Conservation (phyloP, 30 jellyfish, hydroid and myxozoan species). For the Pseudorhiza aurosa region DNA sequence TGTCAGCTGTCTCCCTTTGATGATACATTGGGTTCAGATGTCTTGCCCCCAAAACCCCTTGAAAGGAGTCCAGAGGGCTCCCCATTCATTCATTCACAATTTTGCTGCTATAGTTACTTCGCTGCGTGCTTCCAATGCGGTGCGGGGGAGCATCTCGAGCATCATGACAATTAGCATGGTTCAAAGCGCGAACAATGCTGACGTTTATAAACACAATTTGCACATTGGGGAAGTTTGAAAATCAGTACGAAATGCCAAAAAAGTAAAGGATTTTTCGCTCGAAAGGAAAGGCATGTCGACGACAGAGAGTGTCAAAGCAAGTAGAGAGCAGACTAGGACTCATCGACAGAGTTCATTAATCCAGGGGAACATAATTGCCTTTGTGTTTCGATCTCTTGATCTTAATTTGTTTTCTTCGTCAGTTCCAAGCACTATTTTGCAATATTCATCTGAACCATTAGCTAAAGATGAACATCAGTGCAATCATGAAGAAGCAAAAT, state of each 20-base stretch:
- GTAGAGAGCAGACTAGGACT: slow-evolving; percentile 44
- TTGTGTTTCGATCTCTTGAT: slow-evolving; percentile 62
- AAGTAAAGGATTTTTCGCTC: no score
- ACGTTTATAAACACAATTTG: neutral
- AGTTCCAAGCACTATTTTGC: slow-evolving; percentile 4
- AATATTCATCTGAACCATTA: neutral
- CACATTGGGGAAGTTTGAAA: neutral
- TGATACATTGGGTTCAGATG: no score
- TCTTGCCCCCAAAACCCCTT: no score
- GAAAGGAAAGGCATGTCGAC: slow-evolving; percentile 27
- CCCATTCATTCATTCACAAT: neutral
- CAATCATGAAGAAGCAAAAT: neutral
- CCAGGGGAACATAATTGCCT: slow-evolving; percentile 38
- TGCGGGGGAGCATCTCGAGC: slow-evolving; percentile 16
- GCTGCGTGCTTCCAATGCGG: neutral
- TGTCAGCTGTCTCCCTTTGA: no score
- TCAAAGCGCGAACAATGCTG: slow-evolving; percentile 10
- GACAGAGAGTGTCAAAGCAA: slow-evolving; percentile 26
- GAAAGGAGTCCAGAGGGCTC: no score
- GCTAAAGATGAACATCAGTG: neutral
- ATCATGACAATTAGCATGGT: neutral
- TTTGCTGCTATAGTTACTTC: neutral
- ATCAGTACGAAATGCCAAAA: no score
- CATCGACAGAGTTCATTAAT: slow-evolving; percentile 36
- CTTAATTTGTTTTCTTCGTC: slow-evolving; percentile 9